Conservation (phyloP, 2,888 invertebrate species). For the Augochlorella aurata region DNA sequence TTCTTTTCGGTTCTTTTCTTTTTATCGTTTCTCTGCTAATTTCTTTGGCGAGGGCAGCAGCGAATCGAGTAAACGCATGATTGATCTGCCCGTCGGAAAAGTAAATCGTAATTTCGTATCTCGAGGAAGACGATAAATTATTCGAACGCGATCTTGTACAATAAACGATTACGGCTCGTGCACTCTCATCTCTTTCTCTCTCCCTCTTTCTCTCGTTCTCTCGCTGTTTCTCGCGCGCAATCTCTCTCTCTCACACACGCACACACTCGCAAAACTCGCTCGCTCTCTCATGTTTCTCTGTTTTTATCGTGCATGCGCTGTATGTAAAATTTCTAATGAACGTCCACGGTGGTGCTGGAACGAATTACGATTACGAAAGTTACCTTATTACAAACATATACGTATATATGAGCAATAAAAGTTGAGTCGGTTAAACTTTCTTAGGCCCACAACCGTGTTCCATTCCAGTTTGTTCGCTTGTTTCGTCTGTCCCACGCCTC, state of each 20-base stretch:
- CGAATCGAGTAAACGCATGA: slow-evolving; percentile 25
- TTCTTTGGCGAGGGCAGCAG: slow-evolving; percentile 47
- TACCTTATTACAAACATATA: slow-evolving; percentile 78
- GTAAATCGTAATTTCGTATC: slow-evolving; percentile 60
- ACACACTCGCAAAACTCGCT: background rate
- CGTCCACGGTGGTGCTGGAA: slow-evolving; percentile 65
- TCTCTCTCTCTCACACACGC: slow-evolving; percentile 1
- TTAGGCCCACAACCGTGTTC: slow-evolving; percentile 64
- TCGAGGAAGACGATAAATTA: slow-evolving; percentile 76
- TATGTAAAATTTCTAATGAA: slow-evolving; percentile 64
- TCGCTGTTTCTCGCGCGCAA: slow-evolving; percentile 2
- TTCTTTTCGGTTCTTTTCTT: slow-evolving; percentile 10
- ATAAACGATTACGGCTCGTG: slow-evolving; percentile 54
- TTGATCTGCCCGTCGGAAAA: slow-evolving; percentile 42
- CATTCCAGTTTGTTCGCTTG: background rate
- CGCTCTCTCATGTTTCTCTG: background rate
- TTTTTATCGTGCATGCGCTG: slow-evolving; percentile 39
- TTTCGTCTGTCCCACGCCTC: background rate
- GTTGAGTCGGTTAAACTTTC: slow-evolving; percentile 72
- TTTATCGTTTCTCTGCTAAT: slow-evolving; percentile 21
- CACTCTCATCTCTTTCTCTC: slow-evolving; percentile 4
- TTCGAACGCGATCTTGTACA: slow-evolving; percentile 62
- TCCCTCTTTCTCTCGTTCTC: background rate
- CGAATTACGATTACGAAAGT: slow-evolving; percentile 71
- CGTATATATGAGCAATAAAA: slow-evolving; percentile 77